A percentile compares a stretch with the other conserved stretches of the same genome.
phyloP scores from a whole-genome alignment of 2,888 invertebrate genomes.

The Meloe dianella region DNA sequence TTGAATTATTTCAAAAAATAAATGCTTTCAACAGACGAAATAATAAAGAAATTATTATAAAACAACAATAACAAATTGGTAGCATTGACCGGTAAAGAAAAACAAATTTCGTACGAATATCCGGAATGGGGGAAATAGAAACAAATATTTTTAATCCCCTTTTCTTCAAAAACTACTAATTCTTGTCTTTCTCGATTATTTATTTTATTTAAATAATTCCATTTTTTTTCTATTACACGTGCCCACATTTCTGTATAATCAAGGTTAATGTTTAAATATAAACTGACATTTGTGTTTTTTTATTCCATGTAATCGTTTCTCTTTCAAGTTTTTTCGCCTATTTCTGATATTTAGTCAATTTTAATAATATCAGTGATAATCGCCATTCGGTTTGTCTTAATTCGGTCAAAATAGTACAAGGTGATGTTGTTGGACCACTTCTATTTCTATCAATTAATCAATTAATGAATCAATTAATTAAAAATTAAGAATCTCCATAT shows the following conservation, averaged over 20 bases:
- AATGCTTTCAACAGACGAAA: background rate
- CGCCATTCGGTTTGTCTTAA: background rate
- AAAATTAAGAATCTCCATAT: background rate
- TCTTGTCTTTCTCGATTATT: background rate
- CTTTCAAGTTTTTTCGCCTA: background rate
- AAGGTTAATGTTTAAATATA: constrained; percentile 5
- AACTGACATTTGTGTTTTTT: background rate
- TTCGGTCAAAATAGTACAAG: background rate
- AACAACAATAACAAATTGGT: background rate
- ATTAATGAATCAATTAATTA: background rate
- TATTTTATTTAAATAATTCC: constrained; percentile 1
- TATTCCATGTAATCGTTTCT: background rate
- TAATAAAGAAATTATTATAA: too few species aligned
- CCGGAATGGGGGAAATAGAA: too few species aligned
- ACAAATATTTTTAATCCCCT: background rate
- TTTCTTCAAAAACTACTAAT: background rate
- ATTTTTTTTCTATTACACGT: background rate
- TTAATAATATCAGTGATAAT: background rate
- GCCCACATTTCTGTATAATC: background rate
- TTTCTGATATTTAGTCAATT: background rate
- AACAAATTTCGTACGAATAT: background rate
- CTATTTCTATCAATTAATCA: background rate
- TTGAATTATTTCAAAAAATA: background rate
- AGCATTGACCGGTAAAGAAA: constrained; percentile 5
- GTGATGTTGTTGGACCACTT: background rate